phyloP scores from a whole-genome alignment of 2,113 vertebrate species.

The Sus scrofa region T2T-Sscrofa CM000828.6:60203501-60204000 shows the following conservation, averaged over 20 bases:
- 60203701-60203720: neutral
- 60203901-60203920: too few relatives aligned
- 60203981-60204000: too few relatives aligned
- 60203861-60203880: too few relatives aligned
- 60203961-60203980: too few relatives aligned
- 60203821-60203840: neutral
- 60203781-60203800: neutral
- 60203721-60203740: neutral
- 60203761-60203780: neutral
- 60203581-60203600: neutral
- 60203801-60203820: neutral
- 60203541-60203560: constrained; percentile 15
- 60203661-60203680: neutral
- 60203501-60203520: constrained; percentile 67
- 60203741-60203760: neutral
- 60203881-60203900: too few relatives aligned
- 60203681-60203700: neutral
- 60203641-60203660: neutral
- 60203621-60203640: neutral
- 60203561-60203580: neutral
- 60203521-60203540: constrained; percentile 33
- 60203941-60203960: too few relatives aligned
- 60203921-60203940: too few relatives aligned
- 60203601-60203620: neutral
- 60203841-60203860: too few relatives aligned